A percentile compares a stretch with the other conserved stretches of the same genome.
Conservation (phyloP, 2,888 invertebrate species). For the Ennomos fuscantarius region DNA sequence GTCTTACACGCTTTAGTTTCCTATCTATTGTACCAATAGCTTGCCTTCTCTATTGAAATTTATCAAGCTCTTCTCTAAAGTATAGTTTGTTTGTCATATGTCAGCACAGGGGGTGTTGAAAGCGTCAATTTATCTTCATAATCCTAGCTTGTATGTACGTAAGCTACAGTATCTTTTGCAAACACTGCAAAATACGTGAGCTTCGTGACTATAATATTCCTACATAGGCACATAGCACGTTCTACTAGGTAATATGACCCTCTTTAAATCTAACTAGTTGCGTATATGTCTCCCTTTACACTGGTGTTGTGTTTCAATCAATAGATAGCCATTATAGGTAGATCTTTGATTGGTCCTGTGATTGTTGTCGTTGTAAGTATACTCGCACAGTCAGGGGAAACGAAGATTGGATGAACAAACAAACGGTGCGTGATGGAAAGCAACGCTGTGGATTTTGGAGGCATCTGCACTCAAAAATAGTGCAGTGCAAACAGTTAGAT, state of each 20-base stretch:
- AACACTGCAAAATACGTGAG: conserved; percentile 36
- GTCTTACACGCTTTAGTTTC: no score
- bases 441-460: conserved; percentile 43
- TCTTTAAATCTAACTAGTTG: conserved; percentile 5
- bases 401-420: conserved; percentile 50
- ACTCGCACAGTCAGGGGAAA: conserved; percentile 14
- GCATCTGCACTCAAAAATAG: conserved; percentile 28
- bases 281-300: conserved; percentile 2
- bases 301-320: conserved; percentile 5
- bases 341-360: conserved; percentile 20
- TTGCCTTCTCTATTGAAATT: not conserved
- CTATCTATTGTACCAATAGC: not conserved
- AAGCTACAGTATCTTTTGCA: conserved; percentile 31
- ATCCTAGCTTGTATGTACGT: conserved; percentile 35
- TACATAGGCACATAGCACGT: conserved; percentile 29
- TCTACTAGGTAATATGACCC: conserved; percentile 16
- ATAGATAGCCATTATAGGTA: conserved; percentile 3
- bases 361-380: conserved; percentile 18
- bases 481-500: no score
- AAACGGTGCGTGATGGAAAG: conserved; percentile 67
- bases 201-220: conserved; percentile 32
- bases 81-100: conserved; percentile 31
- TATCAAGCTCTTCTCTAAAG: conserved; percentile 11
- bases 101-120: conserved; percentile 35
- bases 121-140: conserved; percentile 49